Conservation (phyloP, 2,113 vertebrate species). For the Cyphomyrus discorhynchus region DNA sequence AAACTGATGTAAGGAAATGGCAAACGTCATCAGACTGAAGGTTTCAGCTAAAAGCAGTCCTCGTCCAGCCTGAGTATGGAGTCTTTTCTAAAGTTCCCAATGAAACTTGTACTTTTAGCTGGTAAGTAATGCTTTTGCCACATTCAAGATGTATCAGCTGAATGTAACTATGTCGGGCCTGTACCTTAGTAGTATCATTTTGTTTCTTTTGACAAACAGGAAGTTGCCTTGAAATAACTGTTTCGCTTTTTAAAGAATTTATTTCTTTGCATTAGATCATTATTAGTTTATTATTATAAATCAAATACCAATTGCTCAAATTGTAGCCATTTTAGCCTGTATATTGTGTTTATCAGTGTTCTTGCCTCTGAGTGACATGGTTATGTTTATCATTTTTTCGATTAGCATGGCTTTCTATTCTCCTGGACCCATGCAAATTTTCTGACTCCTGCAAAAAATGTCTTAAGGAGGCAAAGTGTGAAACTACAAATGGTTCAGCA, state of each 20-base stretch:
- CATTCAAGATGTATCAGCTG: not conserved
- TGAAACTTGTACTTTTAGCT: slow-evolving; percentile 68
- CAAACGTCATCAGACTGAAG: slow-evolving; percentile 53
- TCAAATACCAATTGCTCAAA: not conserved
- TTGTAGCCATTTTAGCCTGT: not conserved
- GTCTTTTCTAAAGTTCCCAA: slow-evolving; percentile 55
- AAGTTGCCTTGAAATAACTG: not conserved
- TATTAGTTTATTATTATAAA: not conserved
- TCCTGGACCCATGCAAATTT: slow-evolving; percentile 52
- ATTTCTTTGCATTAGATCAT: not conserved
- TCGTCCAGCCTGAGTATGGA: slow-evolving; percentile 53
- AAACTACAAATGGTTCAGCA: slow-evolving; percentile 34
- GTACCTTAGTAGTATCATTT: not conserved
- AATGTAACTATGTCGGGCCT: too few relatives aligned
- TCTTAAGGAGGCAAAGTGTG: slow-evolving; percentile 50
- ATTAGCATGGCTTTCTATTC: slow-evolving; percentile 62
- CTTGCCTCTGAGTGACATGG: not conserved
- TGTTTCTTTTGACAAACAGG: not conserved
- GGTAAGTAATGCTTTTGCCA: slow-evolving; percentile 47
- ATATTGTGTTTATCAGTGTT: not conserved
- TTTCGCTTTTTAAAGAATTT: not conserved
- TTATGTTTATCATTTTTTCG: slow-evolving; percentile 8
- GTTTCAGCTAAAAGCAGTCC: slow-evolving; percentile 49
- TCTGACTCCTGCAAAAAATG: slow-evolving; percentile 53
- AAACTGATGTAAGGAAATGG: slow-evolving; percentile 62